Percentiles rank a stretch among this genome's conserved stretches.
phyloP scores from a whole-genome alignment of 2,888 invertebrate species.

The Drosophila bunnanda region DNA sequence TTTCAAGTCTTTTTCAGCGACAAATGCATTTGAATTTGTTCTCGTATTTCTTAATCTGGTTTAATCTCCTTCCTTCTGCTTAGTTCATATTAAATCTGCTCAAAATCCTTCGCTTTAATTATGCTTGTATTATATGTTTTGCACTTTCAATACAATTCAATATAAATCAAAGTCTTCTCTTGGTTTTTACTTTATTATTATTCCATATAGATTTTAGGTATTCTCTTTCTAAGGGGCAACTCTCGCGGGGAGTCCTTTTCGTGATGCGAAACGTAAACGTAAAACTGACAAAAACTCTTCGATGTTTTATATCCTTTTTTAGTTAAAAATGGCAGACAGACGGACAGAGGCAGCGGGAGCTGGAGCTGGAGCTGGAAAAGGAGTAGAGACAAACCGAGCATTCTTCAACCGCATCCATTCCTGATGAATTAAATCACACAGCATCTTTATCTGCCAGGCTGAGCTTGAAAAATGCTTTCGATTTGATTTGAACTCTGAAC shows the following conservation, averaged over 20 bases:
- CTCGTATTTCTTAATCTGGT: constrained; percentile 66
- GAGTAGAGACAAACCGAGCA: constrained; percentile 29
- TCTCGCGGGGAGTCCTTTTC: constrained; percentile 30
- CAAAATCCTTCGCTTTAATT: constrained; percentile 76
- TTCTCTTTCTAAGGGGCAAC: constrained; percentile 37
- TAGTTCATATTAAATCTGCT: constrained; percentile 66
- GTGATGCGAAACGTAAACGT: constrained; percentile 51
- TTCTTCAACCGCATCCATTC: constrained; percentile 39
- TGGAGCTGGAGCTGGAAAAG: not conserved
- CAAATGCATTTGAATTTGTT: constrained; percentile 80
- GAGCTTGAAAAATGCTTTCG: constrained; percentile 48
- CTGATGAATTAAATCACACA: constrained; percentile 24
- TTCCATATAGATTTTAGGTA: constrained; percentile 6
- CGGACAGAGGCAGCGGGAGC: not conserved
- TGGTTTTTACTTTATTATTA: constrained; percentile 23
- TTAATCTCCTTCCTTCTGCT: constrained; percentile 33
- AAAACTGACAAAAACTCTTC: constrained; percentile 60
- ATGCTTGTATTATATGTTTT: constrained; percentile 68
- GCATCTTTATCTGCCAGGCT: constrained; percentile 31
- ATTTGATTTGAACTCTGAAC: constrained; percentile 53
- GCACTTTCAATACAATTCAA: constrained; percentile 59
- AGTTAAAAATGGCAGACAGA: constrained; percentile 21
- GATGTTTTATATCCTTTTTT: constrained; percentile 38
- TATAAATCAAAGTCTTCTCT: constrained; percentile 70
- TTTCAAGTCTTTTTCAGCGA: constrained; percentile 80